These are phyloP conservation scores for Otis tarda DNA, from an alignment of 2,113 vertebrate species.

Conservation along the genomic window DNA sequence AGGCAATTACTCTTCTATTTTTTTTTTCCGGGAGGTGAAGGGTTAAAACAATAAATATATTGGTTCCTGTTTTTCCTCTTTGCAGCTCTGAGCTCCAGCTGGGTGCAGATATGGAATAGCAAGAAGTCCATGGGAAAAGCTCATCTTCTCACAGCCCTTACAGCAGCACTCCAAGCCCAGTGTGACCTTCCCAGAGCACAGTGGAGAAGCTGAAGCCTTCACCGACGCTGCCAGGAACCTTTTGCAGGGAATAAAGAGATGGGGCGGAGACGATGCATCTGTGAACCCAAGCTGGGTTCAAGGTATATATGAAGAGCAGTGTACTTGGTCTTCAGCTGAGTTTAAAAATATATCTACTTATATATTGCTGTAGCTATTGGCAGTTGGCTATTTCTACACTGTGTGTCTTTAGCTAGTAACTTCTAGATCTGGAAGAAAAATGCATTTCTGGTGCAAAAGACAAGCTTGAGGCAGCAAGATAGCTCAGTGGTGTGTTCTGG, in stretches of 20 bases:
- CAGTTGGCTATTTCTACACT: background rate
- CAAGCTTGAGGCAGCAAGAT: background rate
- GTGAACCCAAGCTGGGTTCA: background rate
- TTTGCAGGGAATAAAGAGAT: background rate
- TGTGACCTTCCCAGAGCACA: background rate
- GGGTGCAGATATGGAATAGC: constrained; percentile 27
- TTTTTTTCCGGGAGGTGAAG: background rate
- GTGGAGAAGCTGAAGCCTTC: background rate
- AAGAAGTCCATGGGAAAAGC: constrained; percentile 56
- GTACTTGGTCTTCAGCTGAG: background rate
- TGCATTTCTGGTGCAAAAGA: background rate
- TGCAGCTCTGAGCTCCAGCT: constrained; percentile 51
- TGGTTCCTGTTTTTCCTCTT: constrained; percentile 46
- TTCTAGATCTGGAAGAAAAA: background rate
- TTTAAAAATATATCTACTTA: background rate
- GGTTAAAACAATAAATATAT: constrained; percentile 60
- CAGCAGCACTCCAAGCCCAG: background rate
- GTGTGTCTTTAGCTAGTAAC: background rate
- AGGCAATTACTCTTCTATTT: background rate
- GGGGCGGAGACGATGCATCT: background rate
- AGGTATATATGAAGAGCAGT: background rate
- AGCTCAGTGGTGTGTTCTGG: background rate
- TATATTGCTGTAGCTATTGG: background rate
- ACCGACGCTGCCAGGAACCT: background rate
- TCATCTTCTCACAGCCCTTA: constrained; percentile 49